These are phyloP conservation scores for Erpornis zantholeuca DNA, from an alignment of 2,113 vertebrate genomes.

Conservation along the genomic window DNA sequence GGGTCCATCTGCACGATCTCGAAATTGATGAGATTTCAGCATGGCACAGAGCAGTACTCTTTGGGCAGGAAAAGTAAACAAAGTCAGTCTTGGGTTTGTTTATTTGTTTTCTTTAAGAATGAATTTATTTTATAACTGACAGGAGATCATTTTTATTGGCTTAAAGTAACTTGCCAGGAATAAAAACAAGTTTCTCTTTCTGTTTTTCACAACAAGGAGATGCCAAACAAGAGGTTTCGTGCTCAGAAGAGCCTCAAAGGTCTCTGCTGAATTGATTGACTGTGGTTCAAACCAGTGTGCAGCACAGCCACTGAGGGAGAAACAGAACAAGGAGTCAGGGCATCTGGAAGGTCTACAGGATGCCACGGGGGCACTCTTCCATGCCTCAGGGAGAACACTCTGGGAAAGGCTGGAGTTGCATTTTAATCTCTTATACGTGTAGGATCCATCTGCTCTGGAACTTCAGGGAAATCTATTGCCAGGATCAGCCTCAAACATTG, in stretches of 20 bases:
- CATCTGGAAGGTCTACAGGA: not conserved
- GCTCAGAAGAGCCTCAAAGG: not conserved
- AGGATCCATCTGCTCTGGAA: not conserved
- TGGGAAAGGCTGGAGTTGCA: not conserved
- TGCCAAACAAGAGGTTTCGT: not conserved
- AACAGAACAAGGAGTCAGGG: not conserved
- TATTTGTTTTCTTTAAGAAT: not conserved
- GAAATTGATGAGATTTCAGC: not conserved
- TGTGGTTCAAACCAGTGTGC: not conserved
- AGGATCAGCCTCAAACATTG: not conserved
- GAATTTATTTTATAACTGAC: not conserved
- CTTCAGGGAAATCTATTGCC: not conserved
- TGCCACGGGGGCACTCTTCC: not conserved
- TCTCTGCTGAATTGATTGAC: not conserved
- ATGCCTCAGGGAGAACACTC: not conserved
- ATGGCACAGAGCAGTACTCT: not conserved
- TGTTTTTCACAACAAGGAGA: not conserved
- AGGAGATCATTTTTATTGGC: not conserved
- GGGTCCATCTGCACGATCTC: too few relatives aligned
- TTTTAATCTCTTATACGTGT: not conserved
- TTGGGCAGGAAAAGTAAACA: not conserved
- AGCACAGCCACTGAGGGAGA: constrained; percentile 47
- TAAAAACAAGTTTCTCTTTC: not conserved
- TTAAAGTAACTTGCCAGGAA: not conserved
- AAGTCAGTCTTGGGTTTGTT: not conserved